Evolutionary conservation across 2,113 vertebrate genomes (phyloP).

Genomic region (Cygnus buccinator): DNA sequence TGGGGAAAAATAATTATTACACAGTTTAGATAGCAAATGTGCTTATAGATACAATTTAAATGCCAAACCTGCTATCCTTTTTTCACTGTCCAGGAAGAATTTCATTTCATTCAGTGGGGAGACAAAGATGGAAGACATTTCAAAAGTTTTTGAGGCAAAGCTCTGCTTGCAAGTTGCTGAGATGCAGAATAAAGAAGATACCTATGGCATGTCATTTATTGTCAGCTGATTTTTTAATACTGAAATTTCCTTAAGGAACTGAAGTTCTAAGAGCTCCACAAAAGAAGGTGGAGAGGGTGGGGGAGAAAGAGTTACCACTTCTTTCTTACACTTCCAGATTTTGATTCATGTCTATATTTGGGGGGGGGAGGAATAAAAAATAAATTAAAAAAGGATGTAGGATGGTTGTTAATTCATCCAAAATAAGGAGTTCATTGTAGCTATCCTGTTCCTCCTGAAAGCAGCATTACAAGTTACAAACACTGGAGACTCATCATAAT

Average conservation of each 20-base stretch:
- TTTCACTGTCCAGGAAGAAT: neutral
- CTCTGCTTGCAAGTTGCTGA: neutral
- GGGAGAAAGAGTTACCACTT: neutral
- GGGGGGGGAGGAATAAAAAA: neutral
- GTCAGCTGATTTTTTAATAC: neutral
- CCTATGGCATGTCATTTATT: neutral
- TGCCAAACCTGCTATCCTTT: neutral
- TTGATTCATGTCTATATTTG: neutral
- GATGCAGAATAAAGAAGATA: neutral
- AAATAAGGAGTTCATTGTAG: conserved; percentile 4
- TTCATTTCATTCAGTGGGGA: neutral
- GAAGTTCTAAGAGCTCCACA: neutral
- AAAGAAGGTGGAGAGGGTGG: neutral
- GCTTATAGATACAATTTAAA: neutral
- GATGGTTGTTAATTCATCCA: neutral
- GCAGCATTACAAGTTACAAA: neutral
- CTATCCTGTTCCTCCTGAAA: neutral
- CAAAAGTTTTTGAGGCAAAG: neutral
- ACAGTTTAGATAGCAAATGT: neutral
- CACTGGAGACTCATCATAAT: neutral
- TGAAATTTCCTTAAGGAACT: neutral
- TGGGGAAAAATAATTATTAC: neutral
- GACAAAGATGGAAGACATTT: neutral
- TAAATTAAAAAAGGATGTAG: neutral
- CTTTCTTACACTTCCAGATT: neutral